Conservation (phyloP, 2,113 vertebrate species). For the Sorex araneus region DNA sequence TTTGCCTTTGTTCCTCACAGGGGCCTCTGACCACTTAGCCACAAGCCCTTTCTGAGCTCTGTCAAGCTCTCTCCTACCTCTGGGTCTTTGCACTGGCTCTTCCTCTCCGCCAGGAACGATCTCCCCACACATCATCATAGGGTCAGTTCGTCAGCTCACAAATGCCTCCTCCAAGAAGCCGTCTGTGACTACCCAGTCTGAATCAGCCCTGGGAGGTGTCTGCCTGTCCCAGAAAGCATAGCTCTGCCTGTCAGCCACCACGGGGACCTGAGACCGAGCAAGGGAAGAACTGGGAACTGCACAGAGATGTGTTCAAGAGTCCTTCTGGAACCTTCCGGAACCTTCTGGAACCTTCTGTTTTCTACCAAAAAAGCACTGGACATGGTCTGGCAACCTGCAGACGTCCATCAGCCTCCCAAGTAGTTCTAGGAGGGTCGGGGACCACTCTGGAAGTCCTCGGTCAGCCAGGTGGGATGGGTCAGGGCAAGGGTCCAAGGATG, state of each 20-base stretch:
- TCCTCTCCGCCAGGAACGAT: background rate
- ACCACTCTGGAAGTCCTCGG: too few relatives aligned
- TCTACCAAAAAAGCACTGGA: fast-evolving
- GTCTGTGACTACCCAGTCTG: background rate
- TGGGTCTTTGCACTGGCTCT: slow-evolving; percentile 40
- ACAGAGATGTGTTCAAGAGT: fast-evolving
- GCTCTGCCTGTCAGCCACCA: too few relatives aligned
- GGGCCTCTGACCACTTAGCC: background rate
- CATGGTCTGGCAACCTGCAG: too few relatives aligned
- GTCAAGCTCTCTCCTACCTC: background rate
- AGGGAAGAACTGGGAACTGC: too few relatives aligned
- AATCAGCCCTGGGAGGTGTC: background rate
- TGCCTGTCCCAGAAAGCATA: background rate
- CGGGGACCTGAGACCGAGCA: too few relatives aligned
- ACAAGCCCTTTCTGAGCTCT: background rate
- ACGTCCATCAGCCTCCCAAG: too few relatives aligned
- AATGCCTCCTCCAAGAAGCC: background rate
- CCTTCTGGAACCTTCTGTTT: too few relatives aligned
- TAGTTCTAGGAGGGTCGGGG: too few relatives aligned
- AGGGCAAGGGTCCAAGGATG: too few relatives aligned
- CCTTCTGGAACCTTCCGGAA: too few relatives aligned
- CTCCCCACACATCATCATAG: too few relatives aligned
- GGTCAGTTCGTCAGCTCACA: background rate
- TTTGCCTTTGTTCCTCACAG: background rate
- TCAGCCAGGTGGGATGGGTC: too few relatives aligned